phyloP scores from a whole-genome alignment of 2,797 vertebrate genomes.

The Graptemys geographica region DNA sequence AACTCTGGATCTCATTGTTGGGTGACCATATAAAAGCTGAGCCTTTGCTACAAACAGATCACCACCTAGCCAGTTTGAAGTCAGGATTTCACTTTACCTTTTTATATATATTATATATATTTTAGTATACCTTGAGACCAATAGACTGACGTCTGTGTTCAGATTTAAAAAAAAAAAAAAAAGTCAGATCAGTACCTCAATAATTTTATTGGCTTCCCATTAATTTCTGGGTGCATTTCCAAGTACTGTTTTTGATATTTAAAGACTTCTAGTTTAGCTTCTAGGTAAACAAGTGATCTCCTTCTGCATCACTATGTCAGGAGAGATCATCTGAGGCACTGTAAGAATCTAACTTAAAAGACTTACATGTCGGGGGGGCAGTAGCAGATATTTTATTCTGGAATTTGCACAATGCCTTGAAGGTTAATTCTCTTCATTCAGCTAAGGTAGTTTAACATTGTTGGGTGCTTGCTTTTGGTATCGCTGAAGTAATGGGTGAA shows the following conservation, averaged over 20 bases:
- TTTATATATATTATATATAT: no score
- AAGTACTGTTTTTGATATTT: neutral
- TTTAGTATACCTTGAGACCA: no score
- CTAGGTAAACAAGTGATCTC: neutral
- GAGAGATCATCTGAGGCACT: neutral
- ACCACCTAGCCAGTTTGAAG: neutral
- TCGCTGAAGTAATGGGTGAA: neutral
- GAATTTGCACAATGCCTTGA: no score
- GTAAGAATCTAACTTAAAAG: neutral
- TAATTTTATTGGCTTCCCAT: neutral
- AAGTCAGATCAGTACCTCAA: neutral
- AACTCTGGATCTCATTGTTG: neutral
- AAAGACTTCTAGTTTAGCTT: neutral
- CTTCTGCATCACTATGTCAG: neutral
- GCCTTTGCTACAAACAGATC: neutral
- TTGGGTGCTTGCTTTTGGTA: neutral
- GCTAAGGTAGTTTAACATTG: neutral
- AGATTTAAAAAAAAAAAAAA: neutral
- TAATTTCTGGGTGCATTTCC: neutral
- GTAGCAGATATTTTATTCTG: no score
- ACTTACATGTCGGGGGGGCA: no score
- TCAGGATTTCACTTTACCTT: neutral
- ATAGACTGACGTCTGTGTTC: no score
- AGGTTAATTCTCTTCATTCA: neutral
- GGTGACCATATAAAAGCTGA: neutral